Percentiles rank a stretch among this genome's conserved stretches.
phyloP scores from a whole-genome alignment of 64 coral and sea anemone genomes.

The Acropora tenuis region DNA sequence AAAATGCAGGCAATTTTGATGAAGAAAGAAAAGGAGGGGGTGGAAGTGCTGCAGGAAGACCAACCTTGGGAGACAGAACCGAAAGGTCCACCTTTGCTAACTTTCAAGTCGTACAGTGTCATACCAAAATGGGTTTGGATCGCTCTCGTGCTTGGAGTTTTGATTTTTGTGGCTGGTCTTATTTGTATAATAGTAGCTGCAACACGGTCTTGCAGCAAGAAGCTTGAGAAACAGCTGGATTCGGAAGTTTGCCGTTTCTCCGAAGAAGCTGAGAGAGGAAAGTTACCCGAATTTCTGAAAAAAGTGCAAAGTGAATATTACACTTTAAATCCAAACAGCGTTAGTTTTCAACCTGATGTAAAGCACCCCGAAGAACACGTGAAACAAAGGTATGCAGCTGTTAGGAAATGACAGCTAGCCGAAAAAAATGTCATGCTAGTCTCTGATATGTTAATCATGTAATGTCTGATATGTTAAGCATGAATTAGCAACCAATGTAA shows the following conservation, averaged over 20 bases:
- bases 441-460: too few relatives aligned
- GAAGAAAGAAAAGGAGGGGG: background rate
- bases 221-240: background rate
- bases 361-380: background rate
- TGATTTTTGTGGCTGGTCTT: constrained; percentile 34
- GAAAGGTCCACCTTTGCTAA: background rate
- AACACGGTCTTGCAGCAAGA: constrained; percentile 2
- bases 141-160: background rate
- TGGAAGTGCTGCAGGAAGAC: background rate
- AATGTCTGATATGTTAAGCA: too few relatives aligned
- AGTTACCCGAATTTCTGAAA: constrained; percentile 51
- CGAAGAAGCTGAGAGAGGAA: constrained; percentile 28
- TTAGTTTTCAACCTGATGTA: constrained; percentile 49
- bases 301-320: constrained; percentile 62
- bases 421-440: too few relatives aligned
- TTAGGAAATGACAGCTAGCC: too few relatives aligned
- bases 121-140: constrained; percentile 17
- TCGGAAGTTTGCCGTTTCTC: constrained; percentile 17
- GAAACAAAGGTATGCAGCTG: constrained; percentile 49
- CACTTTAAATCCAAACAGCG: constrained; percentile 6
- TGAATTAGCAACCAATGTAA: too few relatives aligned
- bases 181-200: constrained; percentile 4
- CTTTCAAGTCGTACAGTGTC: background rate
- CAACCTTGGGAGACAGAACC: background rate
- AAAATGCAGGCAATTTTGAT: background rate